Conservation (phyloP, 2,797 vertebrate species). For the Falco berigora region DNA sequence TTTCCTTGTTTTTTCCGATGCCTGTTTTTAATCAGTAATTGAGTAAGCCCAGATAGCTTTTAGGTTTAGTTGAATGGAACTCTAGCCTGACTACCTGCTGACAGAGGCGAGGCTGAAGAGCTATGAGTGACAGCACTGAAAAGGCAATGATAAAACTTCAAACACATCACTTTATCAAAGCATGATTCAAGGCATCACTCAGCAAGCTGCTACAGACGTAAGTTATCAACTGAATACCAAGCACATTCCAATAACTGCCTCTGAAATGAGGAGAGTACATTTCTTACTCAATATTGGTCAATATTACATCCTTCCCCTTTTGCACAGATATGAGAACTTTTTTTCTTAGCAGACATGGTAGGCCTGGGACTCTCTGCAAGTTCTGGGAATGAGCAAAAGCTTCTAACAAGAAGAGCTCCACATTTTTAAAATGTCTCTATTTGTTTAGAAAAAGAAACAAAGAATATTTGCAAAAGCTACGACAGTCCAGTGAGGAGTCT, state of each 20-base stretch:
- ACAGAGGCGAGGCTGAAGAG: background rate
- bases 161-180: background rate
- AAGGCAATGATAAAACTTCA: background rate
- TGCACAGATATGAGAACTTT: background rate
- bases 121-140: background rate
- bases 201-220: background rate
- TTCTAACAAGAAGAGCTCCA: background rate
- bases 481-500: background rate
- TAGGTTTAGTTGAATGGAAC: background rate
- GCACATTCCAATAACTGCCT: constrained; percentile 21
- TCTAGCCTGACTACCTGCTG: background rate
- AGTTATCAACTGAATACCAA: background rate
- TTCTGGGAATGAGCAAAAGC: background rate
- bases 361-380: background rate
- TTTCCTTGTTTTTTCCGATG: background rate
- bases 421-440: background rate
- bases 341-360: background rate
- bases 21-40: background rate
- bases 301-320: background rate
- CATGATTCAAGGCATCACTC: background rate
- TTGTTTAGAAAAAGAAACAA: background rate
- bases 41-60: background rate
- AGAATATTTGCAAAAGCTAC: background rate
- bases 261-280: background rate
- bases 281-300: background rate